Percentiles rank a stretch among this genome's conserved stretches.
Conservation (phyloP, 1,140 invertebrate species). For the Ips nitidus region DNA sequence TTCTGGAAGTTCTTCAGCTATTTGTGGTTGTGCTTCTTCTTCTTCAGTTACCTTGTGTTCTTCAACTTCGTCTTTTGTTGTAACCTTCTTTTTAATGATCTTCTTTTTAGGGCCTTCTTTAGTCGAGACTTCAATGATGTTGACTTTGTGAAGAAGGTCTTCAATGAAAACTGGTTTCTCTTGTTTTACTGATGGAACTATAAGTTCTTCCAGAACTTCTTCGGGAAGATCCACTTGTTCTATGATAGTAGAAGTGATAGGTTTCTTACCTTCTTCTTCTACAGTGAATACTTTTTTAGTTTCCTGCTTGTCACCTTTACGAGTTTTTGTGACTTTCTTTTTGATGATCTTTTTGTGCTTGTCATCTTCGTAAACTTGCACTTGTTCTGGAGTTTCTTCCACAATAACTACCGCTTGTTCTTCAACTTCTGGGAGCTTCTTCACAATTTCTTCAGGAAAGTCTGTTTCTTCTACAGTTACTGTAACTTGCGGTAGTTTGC, state of each 20-base stretch:
- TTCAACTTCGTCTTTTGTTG: constrained; percentile 38
- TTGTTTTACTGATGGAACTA: constrained; percentile 52
- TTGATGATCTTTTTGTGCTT: constrained; percentile 44
- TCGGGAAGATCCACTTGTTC: constrained; percentile 47
- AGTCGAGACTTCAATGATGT: constrained; percentile 20
- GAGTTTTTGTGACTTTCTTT: constrained; percentile 44
- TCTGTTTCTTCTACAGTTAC: constrained; percentile 50
- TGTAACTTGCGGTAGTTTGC: constrained; percentile 49
- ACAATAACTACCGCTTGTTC: constrained; percentile 42
- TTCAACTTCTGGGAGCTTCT: constrained; percentile 45
- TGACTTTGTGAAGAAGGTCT: constrained; percentile 21
- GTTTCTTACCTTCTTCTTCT: constrained; percentile 47
- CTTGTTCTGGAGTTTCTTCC: constrained; percentile 38
- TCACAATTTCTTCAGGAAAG: constrained; percentile 48
- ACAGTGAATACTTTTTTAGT: constrained; percentile 45
- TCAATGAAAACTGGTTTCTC: constrained; percentile 33
- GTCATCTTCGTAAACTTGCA: constrained; percentile 43
- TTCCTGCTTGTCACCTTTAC: constrained; percentile 43
- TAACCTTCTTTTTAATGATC: constrained; percentile 42
- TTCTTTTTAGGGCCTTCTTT: constrained; percentile 49
- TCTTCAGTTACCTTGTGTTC: constrained; percentile 18
- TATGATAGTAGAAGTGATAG: constrained; percentile 48
- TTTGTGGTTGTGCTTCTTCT: constrained; percentile 13
- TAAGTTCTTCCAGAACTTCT: constrained; percentile 46
- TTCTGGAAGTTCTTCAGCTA: constrained; percentile 46